These are phyloP conservation scores for Ypsolopha scabrella DNA, from an alignment of 2,888 invertebrate species.

Conservation along the genomic window DNA sequence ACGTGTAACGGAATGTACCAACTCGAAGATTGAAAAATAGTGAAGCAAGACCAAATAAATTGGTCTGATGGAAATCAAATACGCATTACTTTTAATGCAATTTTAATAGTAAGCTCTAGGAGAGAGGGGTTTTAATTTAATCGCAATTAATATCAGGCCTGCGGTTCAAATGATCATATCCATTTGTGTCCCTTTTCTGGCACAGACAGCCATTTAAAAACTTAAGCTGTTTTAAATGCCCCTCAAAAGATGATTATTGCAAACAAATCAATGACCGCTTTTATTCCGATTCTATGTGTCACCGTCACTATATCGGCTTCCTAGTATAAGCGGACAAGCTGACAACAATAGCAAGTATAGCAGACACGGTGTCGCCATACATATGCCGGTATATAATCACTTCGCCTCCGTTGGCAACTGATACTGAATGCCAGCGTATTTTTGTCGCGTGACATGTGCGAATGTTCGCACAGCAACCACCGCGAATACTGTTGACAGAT, in stretches of 20 bases:
- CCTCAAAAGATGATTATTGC: too few relatives aligned
- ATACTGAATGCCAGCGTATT: conserved; percentile 1
- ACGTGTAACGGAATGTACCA: conserved; percentile 1
- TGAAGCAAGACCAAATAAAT: background rate
- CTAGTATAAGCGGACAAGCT: conserved; percentile 12
- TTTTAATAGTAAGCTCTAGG: background rate
- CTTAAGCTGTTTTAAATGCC: background rate
- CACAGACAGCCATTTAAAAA: background rate
- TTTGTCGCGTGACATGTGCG: background rate
- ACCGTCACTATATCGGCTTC: too few relatives aligned
- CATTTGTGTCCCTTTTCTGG: background rate
- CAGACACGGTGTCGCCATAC: conserved; percentile 56
- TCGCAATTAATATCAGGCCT: background rate
- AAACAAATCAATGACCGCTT: too few relatives aligned
- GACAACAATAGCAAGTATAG: conserved; percentile 36
- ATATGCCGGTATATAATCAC: conserved; percentile 11
- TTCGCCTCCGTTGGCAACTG: background rate
- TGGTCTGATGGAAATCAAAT: background rate
- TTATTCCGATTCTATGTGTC: too few relatives aligned
- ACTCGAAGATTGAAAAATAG: background rate
- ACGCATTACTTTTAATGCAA: conserved; percentile 2
- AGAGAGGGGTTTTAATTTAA: background rate
- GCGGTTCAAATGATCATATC: background rate
- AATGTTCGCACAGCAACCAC: background rate
- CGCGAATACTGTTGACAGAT: background rate